Evolutionary conservation across 2,888 invertebrate genomes (phyloP), one percentile per base, ranked within the genome.

Genomic region (Athripsodes cinereus): DNA sequence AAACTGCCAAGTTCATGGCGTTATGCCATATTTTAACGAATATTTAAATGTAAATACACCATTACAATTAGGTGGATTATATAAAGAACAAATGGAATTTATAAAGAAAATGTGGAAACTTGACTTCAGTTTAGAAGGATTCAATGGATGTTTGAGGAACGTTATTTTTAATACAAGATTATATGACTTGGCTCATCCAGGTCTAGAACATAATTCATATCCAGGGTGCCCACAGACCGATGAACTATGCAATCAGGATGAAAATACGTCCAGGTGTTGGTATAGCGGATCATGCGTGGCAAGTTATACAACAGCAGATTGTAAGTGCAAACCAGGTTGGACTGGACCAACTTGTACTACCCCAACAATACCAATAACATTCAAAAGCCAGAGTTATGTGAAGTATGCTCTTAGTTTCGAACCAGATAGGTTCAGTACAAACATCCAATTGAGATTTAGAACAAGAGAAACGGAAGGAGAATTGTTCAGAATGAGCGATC

Each of bases 141-240:
- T 98, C 71, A 92, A 92, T 69, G 99, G 99, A 13, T 99, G 99
- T 74, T 91, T 99, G 62, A 82, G 93, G 67, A 96, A 99, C 72
- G 78, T 99, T 52, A 87, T 96, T 69, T 96, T 97, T 70, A 97
- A 99, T 70, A 96, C 96, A 68, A 92, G 88, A 71, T 78, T 98
- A 53, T 97, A 98, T 72, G 98, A 99, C 71, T 78, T 99, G 65
- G 95, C 95, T 0, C 91, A 92, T 71, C 95, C 96, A 1, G 96
- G 96, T 1, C 76, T 93, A 20, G 90, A 89, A 0, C 79, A 90
- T 66, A 88, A 92, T 70, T 92, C 92, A 63, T 84, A 87, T 1
- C 87, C 91, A 1, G 96, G 96, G 2, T 99, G 98, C 71, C 90
- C 91, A 0, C 92, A 92, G 69, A 93, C 96, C 8, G 96, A 97